A percentile compares a stretch with the other conserved stretches of the same genome.
These are phyloP conservation scores for Pelvicachromis taeniatus DNA, from an alignment of 2,113 vertebrate species.

Conservation along the genomic window DNA sequence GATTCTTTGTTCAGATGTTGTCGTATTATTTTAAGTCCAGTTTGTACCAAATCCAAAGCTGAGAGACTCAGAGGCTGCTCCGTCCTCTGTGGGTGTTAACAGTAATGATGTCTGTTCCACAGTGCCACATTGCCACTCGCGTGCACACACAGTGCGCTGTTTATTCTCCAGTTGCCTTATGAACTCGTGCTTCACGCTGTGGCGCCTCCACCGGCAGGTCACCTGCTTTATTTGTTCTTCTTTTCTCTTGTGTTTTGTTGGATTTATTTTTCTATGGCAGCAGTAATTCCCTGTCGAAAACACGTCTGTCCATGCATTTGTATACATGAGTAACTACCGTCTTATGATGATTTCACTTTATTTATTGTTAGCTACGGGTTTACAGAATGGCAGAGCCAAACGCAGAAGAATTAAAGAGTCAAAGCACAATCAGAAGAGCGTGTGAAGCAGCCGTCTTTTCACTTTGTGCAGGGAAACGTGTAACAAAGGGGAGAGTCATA, in stretches of 20 bases:
- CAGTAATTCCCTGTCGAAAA: constrained; percentile 19
- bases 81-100: not conserved
- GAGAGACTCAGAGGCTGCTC: not conserved
- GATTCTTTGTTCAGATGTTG: not conserved
- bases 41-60: constrained; percentile 40
- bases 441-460: not conserved
- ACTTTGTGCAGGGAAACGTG: not conserved
- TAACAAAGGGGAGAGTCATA: not conserved
- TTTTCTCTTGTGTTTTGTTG: constrained; percentile 9
- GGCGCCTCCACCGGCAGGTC: not conserved
- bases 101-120: not conserved
- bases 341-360: constrained; percentile 41
- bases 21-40: not conserved
- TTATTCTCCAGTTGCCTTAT: constrained; percentile 56
- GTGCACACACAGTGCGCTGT: constrained; percentile 15
- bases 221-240: constrained; percentile 19
- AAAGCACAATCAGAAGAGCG: constrained; percentile 49
- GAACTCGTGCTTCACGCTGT: constrained; percentile 11
- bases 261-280: constrained; percentile 59
- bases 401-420: constrained; percentile 46
- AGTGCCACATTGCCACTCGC: constrained; percentile 31
- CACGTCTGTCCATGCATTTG: constrained; percentile 17
- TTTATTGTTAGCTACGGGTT: constrained; percentile 65
- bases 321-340: constrained; percentile 15
- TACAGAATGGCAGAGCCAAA: constrained; percentile 53